Base-by-base conservation (phyloP, 2,888 invertebrate genomes). In the Chrysolina haemoptera region DNA sequence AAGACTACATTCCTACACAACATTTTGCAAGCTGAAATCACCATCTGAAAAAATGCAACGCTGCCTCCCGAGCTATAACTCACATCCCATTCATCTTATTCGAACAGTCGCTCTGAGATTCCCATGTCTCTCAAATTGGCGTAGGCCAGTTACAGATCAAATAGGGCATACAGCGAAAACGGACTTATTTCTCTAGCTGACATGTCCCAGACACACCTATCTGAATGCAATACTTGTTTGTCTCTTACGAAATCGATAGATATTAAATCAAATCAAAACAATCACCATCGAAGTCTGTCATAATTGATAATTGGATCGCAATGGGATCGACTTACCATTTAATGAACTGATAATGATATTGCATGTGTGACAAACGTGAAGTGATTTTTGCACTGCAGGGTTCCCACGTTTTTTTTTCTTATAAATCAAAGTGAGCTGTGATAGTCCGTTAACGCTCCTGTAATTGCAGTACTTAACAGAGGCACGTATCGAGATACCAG, bases 381-480 rank as follows among this genome's bases (percentile, higher is more conserved):
- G 59, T 73, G 68, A 73, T 73, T 73, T 55, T 68, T 14, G 46
- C 64, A 59, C 43, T 43, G 35, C 50, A 43, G 68, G 68, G 73
- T 73, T 73, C 73, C 73, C 73, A 73, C 73, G 73, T 73, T 73
- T 73, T 73, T 73, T 73, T 72, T 73, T 68, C 46, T 63, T 41
- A 64, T 66, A 73, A 59, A 73, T 73, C 65, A 46, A 59, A 68
- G 73, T 64, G n/a, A 68, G 73, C 73, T 73, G 68, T 68, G 64
- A 68, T 68, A 68, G 43, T 53, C 64, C 64, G 64, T 46, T 68
- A 68, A 73, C 68, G 68, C 55, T 68, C 64, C 64, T 68, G 68
- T 68, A 73, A 73, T 73, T 73, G 68, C 64, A 55, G 35, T 55
- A 41, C 43, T 41, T 55, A 14, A 50, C 68, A 50, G 59, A 68